Percentiles rank a stretch among this genome's conserved stretches.
Evolutionary conservation across 2,888 invertebrate species (phyloP).

Genomic region (Perizoma affinitatum): DNA sequence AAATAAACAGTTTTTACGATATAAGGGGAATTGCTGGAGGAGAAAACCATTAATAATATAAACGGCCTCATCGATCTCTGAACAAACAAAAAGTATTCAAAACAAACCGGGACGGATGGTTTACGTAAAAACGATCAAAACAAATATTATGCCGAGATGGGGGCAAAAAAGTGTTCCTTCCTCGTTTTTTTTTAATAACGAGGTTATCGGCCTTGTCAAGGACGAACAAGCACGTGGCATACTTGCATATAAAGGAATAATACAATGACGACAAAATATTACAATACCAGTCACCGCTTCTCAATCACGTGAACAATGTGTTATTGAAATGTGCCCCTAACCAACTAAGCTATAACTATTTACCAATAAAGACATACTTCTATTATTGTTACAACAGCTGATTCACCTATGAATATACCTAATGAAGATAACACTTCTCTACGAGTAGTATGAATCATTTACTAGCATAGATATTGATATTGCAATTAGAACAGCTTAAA

Average conservation of each 20-base stretch:
- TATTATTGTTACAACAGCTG: background rate
- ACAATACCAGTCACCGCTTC: constrained; percentile 31
- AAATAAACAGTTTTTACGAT: constrained; percentile 29
- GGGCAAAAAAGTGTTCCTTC: constrained; percentile 67
- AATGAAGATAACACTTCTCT: too few relatives aligned
- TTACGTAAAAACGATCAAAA: constrained; percentile 79
- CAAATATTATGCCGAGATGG: constrained; percentile 72
- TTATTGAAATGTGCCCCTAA: background rate
- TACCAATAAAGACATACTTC: background rate
- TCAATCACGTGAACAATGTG: constrained; percentile 3
- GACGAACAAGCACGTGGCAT: constrained; percentile 74
- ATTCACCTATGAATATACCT: too few relatives aligned
- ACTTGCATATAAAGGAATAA: constrained; percentile 51
- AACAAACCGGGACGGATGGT: constrained; percentile 62
- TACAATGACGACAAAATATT: constrained; percentile 55
- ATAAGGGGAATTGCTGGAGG: constrained; percentile 38
- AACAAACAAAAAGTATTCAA: constrained; percentile 55
- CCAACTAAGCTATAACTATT: constrained; percentile 1
- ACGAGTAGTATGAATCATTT: too few relatives aligned
- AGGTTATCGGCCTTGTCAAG: constrained; percentile 77
- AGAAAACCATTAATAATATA: constrained; percentile 58
- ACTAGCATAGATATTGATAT: too few relatives aligned
- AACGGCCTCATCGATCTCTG: constrained; percentile 57
- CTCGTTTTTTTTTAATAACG: constrained; percentile 55
- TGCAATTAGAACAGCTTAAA: background rate